Conservation (phyloP, 2,113 vertebrate species). For the Corydoras maculifer region DNA sequence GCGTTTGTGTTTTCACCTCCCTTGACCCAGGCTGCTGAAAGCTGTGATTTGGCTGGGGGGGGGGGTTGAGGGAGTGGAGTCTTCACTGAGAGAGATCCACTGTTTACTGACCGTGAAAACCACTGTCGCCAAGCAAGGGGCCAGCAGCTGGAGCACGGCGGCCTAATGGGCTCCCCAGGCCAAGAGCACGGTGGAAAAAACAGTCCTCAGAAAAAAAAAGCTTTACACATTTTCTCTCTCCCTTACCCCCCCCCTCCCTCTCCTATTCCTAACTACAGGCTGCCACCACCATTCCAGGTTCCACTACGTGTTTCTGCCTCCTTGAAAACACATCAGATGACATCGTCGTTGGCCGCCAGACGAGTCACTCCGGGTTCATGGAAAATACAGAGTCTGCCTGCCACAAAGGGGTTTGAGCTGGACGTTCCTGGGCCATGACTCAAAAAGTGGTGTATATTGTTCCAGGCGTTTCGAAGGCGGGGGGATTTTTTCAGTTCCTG, state of each 20-base stretch:
- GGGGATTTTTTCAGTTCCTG: constrained; percentile 39
- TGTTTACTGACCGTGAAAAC: constrained; percentile 40
- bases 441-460: constrained; percentile 38
- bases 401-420: constrained; percentile 28
- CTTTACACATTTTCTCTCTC: constrained; percentile 12
- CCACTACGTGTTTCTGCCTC: constrained; percentile 39
- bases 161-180: constrained; percentile 25
- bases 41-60: constrained; percentile 28
- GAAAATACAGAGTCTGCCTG: constrained; percentile 45
- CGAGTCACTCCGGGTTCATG: constrained; percentile 36
- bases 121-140: constrained; percentile 24
- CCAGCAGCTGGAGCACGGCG: constrained; percentile 24
- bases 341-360: constrained; percentile 32
- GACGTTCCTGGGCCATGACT: constrained; percentile 37
- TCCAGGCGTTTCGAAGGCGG: constrained; percentile 28
- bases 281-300: constrained; percentile 30
- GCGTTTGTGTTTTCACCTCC: constrained; percentile 29
- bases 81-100: constrained; percentile 17
- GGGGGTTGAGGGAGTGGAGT: constrained; percentile 10
- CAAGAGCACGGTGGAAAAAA: background rate
- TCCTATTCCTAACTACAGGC: constrained; percentile 15
- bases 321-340: constrained; percentile 47
- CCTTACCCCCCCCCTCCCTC: background rate
- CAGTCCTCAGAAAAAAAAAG: background rate
- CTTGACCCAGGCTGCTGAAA: constrained; percentile 23